Evolutionary conservation across 2,888 invertebrate genomes (phyloP).

Genomic region (Meiosimyza decipiens): DNA sequence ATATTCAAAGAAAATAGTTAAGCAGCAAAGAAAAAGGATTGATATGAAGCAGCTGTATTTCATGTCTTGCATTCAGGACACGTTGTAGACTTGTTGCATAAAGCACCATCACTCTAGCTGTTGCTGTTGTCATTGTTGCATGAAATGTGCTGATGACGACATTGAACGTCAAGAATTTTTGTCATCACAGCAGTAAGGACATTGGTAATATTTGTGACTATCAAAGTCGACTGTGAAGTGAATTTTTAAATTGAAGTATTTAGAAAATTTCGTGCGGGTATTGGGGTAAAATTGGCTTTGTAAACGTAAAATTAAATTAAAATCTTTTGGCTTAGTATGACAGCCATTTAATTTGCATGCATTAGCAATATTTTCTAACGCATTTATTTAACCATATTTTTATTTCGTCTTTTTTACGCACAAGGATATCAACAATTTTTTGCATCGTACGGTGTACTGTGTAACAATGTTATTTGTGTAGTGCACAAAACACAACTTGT

Average conservation of each 20-base stretch:
- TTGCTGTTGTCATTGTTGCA: slow-evolving; percentile 17
- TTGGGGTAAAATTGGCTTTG: too few relatives aligned
- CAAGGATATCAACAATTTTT: not conserved
- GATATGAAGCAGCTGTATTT: slow-evolving; percentile 15
- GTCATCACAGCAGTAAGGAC: slow-evolving; percentile 3
- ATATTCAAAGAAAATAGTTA: not conserved
- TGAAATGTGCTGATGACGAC: slow-evolving; percentile 12
- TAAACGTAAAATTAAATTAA: too few relatives aligned
- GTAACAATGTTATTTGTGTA: too few relatives aligned
- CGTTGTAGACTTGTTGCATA: not conserved
- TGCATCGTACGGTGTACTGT: too few relatives aligned
- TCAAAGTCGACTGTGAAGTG: too few relatives aligned
- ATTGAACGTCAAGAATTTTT: slow-evolving; percentile 18
- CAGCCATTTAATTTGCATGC: slow-evolving; percentile 63
- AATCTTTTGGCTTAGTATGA: too few relatives aligned
- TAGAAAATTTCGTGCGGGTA: too few relatives aligned
- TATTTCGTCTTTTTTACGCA: slow-evolving; percentile 43
- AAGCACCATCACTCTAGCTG: not conserved
- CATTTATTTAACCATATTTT: slow-evolving; percentile 57
- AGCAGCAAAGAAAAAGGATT: slow-evolving; percentile 12
- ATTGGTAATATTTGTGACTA: slow-evolving; percentile 14
- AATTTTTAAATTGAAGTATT: too few relatives aligned
- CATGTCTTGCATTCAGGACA: slow-evolving; percentile 25
- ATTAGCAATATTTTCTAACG: slow-evolving; percentile 60
- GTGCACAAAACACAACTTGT: too few relatives aligned